Conservation (phyloP, 1,140 invertebrate genomes). For the Palaemon carinicauda region DNA sequence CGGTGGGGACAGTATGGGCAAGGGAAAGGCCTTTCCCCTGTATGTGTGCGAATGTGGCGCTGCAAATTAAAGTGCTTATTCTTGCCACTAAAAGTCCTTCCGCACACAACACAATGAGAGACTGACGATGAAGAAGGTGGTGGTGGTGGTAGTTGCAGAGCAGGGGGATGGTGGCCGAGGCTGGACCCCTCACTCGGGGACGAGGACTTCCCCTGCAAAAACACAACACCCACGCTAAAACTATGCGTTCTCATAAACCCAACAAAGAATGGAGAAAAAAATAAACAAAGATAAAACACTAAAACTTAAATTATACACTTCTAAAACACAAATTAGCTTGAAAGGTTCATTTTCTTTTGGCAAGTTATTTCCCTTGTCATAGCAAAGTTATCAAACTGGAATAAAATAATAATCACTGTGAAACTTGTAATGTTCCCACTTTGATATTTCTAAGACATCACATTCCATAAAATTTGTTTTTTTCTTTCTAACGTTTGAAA, state of each 20-base stretch:
- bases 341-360: too few relatives aligned
- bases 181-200: slow-evolving; percentile 39
- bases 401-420: too few relatives aligned
- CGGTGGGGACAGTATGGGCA: slow-evolving; percentile 49
- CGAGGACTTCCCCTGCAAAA: slow-evolving; percentile 51
- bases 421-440: too few relatives aligned
- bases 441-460: too few relatives aligned
- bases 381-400: too few relatives aligned
- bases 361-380: too few relatives aligned
- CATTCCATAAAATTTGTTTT: too few relatives aligned
- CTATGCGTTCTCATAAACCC: slow-evolving; percentile 7
- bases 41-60: slow-evolving; percentile 47
- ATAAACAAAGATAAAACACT: too few relatives aligned
- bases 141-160: slow-evolving; percentile 21
- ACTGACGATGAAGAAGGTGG: slow-evolving; percentile 35
- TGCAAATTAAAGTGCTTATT: slow-evolving; percentile 49
- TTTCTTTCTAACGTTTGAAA: too few relatives aligned
- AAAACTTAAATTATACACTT: too few relatives aligned
- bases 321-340: too few relatives aligned
- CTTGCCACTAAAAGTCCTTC: slow-evolving; percentile 49
- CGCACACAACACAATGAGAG: slow-evolving; percentile 40
- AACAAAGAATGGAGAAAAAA: not conserved
- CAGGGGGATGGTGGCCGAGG: slow-evolving; percentile 44
- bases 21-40: slow-evolving; percentile 45
- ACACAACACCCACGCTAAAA: slow-evolving; percentile 52